Evolutionary conservation across 2,113 vertebrate species (phyloP), one percentile per base, ranked within the genome.

Genomic region (Caloenas nicobarica): DNA sequence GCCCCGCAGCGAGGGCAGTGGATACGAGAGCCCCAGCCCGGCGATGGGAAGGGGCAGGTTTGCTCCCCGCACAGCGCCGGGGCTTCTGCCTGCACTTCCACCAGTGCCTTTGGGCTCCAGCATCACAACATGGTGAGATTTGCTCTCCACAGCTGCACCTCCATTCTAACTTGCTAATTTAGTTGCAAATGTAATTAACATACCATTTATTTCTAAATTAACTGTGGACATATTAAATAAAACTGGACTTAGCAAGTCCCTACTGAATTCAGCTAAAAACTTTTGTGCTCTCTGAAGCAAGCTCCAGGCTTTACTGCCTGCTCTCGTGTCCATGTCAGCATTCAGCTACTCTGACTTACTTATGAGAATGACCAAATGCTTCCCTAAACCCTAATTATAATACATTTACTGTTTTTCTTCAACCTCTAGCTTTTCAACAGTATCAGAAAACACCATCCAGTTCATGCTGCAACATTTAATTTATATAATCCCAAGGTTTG

Each of bases 1-100:
- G 38, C 44, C 19, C 19, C 3, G 36, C 50, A 76, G 57, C 0
- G 0, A 38, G 42, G n/a, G 28, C 8, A 71, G 28, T 0, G 0
- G 10, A 36, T 7, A 26, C 0, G 2, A 29, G 57, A 46, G 3
- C 14, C 60, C 79, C 54, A 8, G 2, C 23, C 11, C 5, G 2
- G 56, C 1, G 1, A 19, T 40, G 53, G 83, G 21, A 42, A 16
- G 11, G 61, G 74, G 11, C 40, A 56, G 58, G 12, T 48, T 18
- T 58, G 42, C 11, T 14, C 31, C 64, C 50, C 13, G 17, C 7
- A 7, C 53, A 19, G 57, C 6, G 46, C 53, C 16, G 58, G 7
- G 8, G 80, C 40, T 58, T 12, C 48, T 8, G 8, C 13, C 70
- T 44, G 44, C 5, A 3, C 77, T 53, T 38, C 5, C 0, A 1